Conservation (phyloP, 2,797 vertebrate genomes). For the Octomys mimax region DNA sequence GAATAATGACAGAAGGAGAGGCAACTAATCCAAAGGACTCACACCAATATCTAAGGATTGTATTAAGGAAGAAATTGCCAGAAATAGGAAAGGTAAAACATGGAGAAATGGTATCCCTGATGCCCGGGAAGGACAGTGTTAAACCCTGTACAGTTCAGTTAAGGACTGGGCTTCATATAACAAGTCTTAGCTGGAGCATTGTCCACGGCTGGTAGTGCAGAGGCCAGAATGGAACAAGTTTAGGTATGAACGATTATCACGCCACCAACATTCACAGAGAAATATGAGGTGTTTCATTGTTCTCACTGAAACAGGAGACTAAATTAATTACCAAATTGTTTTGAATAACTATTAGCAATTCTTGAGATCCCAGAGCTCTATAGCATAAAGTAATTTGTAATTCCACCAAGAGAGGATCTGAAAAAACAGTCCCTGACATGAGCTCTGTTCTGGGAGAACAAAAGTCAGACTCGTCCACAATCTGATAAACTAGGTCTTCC, state of each 20-base stretch:
- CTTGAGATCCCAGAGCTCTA: conserved; percentile 39
- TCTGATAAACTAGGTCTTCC: background rate
- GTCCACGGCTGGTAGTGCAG: background rate
- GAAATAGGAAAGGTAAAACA: conserved; percentile 42
- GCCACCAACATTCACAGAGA: background rate
- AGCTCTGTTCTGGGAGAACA: background rate
- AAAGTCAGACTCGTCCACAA: background rate
- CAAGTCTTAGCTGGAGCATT: background rate
- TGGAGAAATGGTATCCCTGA: background rate
- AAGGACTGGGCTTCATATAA: background rate
- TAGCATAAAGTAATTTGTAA: conserved; percentile 2
- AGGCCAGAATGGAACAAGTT: background rate
- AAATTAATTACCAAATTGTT: conserved; percentile 15
- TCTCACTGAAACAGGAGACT: conserved; percentile 41
- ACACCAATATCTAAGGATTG: background rate
- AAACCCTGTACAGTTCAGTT: conserved; percentile 36
- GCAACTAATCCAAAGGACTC: background rate
- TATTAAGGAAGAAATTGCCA: conserved; percentile 33
- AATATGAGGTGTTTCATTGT: conserved; percentile 46
- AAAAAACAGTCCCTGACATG: background rate
- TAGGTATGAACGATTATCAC: background rate
- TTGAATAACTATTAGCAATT: conserved; percentile 44
- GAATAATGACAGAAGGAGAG: background rate
- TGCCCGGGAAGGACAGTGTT: background rate
- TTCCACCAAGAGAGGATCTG: conserved; percentile 33